Base-by-base conservation (phyloP, 2,888 invertebrate species). In the Stenodema calcarata region DNA sequence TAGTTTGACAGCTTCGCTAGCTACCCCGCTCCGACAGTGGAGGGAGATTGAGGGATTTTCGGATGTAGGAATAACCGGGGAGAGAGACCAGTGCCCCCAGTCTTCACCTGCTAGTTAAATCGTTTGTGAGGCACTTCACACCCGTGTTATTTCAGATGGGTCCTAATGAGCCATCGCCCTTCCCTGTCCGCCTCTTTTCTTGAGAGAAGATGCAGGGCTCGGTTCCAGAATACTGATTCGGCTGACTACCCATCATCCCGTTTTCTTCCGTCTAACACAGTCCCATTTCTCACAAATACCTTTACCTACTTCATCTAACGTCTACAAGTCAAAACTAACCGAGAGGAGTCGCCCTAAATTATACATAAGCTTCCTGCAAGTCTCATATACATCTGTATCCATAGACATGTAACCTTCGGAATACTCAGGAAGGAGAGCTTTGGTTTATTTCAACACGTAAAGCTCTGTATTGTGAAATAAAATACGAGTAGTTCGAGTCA, bases 121-220 rank as follows among this genome's bases (percentile, higher is more conserved):
- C 70, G 80, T 82, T 70, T 62, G 70, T 47, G 69, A 82, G 82
- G 82, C 82, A 62, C 82, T 82, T 82, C 70, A 82, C 82, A 82
- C 69, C 80, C 62, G 82, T 82, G 70, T 82, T 82, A 82, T 82
- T 82, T 82, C 82, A 82, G 82, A 82, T 82, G 82, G 82, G 28
- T 82, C 69, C 82, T 82, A 82, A 82, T 82, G 82, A 82, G 69
- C 82, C 82, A 70, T 82, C 82, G 69, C 80, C 50, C 80, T 54
- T 54, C 80, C 12, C 54, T 50, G 18, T 4, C 14, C 54, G 4
- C 62, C 62, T 62, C 78, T 47, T 80, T 80, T 80, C 54, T 54
- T 27, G 35, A 50, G 80, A 80, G 80, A 80, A 80, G 80, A 80
- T 41, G 73, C 80, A 80, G 80, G 80, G 50, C 80, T 27, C 50